Evolutionary conservation across 2,888 invertebrate species (phyloP), one percentile per base, ranked within the genome.

Genomic region (Meta bourneti): DNA sequence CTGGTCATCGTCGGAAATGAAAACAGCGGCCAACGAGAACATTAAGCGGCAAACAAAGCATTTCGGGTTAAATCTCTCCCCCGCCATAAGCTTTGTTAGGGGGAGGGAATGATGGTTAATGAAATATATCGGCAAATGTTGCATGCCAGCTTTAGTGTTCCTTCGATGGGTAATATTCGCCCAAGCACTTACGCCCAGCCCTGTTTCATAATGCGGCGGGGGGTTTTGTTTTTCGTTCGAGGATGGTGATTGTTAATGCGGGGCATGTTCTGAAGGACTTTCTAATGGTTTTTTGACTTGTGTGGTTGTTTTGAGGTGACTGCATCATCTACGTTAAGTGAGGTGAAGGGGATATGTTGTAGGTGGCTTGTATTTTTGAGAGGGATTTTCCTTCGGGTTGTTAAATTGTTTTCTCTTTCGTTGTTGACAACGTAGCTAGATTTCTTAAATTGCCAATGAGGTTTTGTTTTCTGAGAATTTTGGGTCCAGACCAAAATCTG

Each of bases 81-180:
- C 7, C 51, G 51, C 75, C 87, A 87, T 87, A 87, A 87, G 87
- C 81, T 61, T 75, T 79, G 87, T 75, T 74, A 72, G 79, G 69
- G 20, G 71, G 51, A 20, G 70, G 20, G 79, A 61, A 79, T 69
- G 80, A 80, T 69, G 80, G 88, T 88, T 88, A 88, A 88, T 88
- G 88, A 88, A 88, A 88, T 88, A 88, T 88, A 88, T 81, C 88
- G 81, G 80, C 81, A 81, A 88, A 88, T 81, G 88, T 81, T 74
- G 74, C 88, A 80, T 80, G 80, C 72, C 71, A 61, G 71, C 52
- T 75, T 75, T 84, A 72, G 75, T 75, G 82, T 75, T 84, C 61
- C 19, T 49, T 69, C 80, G 80, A 80, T 87, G 70, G 78, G 74
- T 34, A 70, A 78, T 71, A 78, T 86, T 78, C 19, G 34, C 49